phyloP scores from a whole-genome alignment of 2,113 vertebrate species.

The Martes martes region DNA sequence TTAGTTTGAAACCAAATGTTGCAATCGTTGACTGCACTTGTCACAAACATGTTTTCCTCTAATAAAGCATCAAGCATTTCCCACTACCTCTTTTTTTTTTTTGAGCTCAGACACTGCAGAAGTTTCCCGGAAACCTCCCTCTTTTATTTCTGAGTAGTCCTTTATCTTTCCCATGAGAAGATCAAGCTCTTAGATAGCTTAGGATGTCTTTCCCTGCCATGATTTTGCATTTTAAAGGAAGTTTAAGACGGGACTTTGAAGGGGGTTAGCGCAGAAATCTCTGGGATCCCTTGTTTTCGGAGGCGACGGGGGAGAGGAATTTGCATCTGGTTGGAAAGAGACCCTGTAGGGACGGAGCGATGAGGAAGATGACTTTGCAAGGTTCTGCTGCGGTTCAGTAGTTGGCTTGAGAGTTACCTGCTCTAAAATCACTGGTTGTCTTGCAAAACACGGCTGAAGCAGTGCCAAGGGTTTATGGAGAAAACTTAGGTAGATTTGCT shows the following conservation, averaged over 20 bases:
- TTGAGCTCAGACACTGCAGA: conserved; percentile 58
- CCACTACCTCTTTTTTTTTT: conserved; percentile 74
- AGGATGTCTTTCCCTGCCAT: neutral
- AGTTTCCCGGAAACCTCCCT: conserved; percentile 51
- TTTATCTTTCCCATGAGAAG: conserved; percentile 42
- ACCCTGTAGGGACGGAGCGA: neutral
- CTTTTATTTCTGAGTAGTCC: conserved; percentile 25
- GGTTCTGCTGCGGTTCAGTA: neutral
- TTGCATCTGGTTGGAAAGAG: conserved; percentile 25
- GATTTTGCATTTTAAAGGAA: neutral
- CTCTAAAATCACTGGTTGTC: conserved; percentile 21
- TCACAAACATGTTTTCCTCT: conserved; percentile 74
- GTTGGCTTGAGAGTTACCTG: conserved; percentile 38
- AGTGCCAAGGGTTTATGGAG: neutral
- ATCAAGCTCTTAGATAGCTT: neutral
- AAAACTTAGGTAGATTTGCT: conserved; percentile 23
- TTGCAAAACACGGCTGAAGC: neutral
- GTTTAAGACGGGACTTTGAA: neutral
- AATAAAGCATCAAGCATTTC: conserved; percentile 58
- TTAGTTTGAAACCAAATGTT: conserved; percentile 37
- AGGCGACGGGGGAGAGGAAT: neutral
- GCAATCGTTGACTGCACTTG: conserved; percentile 68
- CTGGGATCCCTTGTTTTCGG: neutral
- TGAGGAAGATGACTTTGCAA: conserved; percentile 25
- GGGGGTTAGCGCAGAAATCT: neutral